phyloP scores from a whole-genome alignment of 2,113 vertebrate species.

The Grallaria varia region DNA sequence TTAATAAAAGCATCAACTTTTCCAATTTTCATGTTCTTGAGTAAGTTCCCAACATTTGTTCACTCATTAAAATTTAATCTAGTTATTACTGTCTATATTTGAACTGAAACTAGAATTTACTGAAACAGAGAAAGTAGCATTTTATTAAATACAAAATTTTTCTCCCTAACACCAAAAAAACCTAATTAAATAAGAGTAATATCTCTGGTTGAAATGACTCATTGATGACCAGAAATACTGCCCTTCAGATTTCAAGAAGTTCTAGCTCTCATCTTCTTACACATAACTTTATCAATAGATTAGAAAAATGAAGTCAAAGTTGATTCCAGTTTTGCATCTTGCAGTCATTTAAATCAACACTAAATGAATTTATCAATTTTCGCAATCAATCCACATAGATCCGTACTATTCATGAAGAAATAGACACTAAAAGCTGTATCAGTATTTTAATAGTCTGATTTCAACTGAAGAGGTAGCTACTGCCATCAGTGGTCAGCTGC shows the following conservation, averaged over 20 bases:
- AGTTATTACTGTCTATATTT: background rate
- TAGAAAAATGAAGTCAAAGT: background rate
- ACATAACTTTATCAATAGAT: background rate
- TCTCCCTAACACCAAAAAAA: background rate
- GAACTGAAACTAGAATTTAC: background rate
- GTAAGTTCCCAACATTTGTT: background rate
- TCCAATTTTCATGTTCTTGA: background rate
- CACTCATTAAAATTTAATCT: background rate
- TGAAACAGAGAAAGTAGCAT: background rate
- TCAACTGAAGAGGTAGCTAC: background rate
- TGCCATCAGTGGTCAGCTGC: background rate
- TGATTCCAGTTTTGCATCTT: background rate
- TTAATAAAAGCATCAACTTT: background rate
- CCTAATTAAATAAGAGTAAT: background rate
- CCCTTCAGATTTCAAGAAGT: background rate
- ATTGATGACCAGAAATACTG: background rate
- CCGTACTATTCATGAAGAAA: background rate
- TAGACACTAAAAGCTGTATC: background rate
- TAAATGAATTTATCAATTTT: background rate
- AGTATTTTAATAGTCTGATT: background rate
- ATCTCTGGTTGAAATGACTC: background rate
- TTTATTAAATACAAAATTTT: background rate
- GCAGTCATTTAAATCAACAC: background rate
- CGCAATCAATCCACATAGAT: background rate
- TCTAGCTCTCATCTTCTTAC: background rate